Base-by-base conservation (phyloP, 2,888 invertebrate species). In the Pecten maximus region DNA sequence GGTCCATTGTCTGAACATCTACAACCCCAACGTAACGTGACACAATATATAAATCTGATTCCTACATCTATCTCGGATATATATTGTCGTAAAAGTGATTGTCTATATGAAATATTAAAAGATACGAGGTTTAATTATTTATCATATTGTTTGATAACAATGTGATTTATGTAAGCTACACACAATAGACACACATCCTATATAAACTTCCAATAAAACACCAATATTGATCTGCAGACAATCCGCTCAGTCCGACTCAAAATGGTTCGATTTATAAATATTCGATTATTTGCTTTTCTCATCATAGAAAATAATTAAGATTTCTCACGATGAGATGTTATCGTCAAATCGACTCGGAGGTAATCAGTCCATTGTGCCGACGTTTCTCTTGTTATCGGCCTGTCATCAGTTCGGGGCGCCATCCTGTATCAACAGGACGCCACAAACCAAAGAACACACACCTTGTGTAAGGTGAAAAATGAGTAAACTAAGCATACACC, bases 191-290 rank as follows among this genome's bases (percentile, higher is more conserved):
- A 15, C 2, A 35, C 74, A 35, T 74, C 10, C 0, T 28, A 35
- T 74, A 74, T 35, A 74, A 74, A 74, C 74, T 28, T 2, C 15
- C 60, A 60, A 60, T 15, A n/a, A 74, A 10, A 74, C 54, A 54
- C 23, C 0, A 19, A 54, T n/a, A 54, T 54, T 8, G 54, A 54
- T 54, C 54, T 23, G 23, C 23, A 19, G 23, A 23, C 23, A 23
- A 3, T 54, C 2, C 54, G 2, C 23, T 23, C 54, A 1, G 54
- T 8, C 54, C 54, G 2, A 23, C 0, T 54, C 54, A 19, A n/a
- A 54, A 54, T 54, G 54, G 48, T 54, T 54, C 12, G 54, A 54
- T 54, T 54, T 54, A 54, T 54, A 54, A 54, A 54, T 54, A 54
- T 54, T 54, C 54, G 19, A 54, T 54, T 54, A 23, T 54, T n/a